These are phyloP conservation scores for Anadara kagoshimensis DNA, from an alignment of 1,140 invertebrate genomes.

Conservation along the genomic window DNA sequence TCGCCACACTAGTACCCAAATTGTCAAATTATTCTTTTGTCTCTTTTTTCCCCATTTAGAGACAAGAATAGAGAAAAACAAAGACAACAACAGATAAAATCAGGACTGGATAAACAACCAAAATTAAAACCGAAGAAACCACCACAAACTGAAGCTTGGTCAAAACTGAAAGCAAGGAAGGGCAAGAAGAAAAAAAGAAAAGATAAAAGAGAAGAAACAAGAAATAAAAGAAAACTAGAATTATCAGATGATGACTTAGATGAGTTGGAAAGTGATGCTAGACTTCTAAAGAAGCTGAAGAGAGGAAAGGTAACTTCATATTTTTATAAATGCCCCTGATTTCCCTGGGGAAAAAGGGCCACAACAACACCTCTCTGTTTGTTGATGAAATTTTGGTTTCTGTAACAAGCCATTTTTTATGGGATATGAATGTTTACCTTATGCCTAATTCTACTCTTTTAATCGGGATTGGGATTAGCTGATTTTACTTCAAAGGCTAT, in stretches of 20 bases:
- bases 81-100: constrained; percentile 79
- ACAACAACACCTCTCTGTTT: too few relatives aligned
- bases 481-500: too few relatives aligned
- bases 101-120: constrained; percentile 71
- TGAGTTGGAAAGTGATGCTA: constrained; percentile 87
- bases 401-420: too few relatives aligned
- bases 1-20: too few relatives aligned
- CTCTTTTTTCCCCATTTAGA: constrained; percentile 58
- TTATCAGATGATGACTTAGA: constrained; percentile 81
- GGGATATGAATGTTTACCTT: too few relatives aligned
- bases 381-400: too few relatives aligned
- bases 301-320: constrained; percentile 84
- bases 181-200: constrained; percentile 80
- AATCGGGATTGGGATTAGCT: too few relatives aligned
- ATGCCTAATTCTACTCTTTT: too few relatives aligned
- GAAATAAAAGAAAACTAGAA: constrained; percentile 41
- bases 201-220: constrained; percentile 75
- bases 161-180: constrained; percentile 85
- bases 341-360: too few relatives aligned
- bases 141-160: constrained; percentile 83
- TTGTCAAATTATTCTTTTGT: too few relatives aligned
- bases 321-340: too few relatives aligned
- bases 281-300: constrained; percentile 91
- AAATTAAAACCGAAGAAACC: constrained; percentile 39
- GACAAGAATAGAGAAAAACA: constrained; percentile 86